Evolutionary conservation across 2,797 vertebrate species (phyloP).

Genomic region (Heteromormyrus szaboi): DNA sequence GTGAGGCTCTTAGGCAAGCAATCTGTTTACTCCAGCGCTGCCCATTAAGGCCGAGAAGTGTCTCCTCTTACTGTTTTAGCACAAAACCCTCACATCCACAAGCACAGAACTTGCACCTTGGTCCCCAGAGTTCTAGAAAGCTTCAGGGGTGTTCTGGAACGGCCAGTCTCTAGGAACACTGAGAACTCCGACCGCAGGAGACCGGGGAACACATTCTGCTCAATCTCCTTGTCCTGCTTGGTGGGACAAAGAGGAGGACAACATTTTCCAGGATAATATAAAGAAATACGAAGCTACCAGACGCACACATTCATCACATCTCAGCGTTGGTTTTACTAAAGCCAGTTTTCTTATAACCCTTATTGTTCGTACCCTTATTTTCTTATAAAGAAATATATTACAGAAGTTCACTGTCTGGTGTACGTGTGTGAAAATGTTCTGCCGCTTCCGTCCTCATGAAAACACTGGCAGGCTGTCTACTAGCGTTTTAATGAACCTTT

Average conservation of each 20-base stretch:
- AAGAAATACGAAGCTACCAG: constrained; percentile 23
- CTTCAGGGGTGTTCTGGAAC: constrained; percentile 3
- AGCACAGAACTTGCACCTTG: constrained; percentile 7
- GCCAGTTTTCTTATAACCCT: constrained; percentile 45
- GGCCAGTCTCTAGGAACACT: neutral
- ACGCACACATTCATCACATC: constrained; percentile 30
- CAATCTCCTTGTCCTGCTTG: neutral
- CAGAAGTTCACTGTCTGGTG: neutral
- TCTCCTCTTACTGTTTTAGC: neutral
- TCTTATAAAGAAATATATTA: constrained; percentile 60
- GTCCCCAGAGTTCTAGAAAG: neutral
- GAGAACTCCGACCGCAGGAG: neutral
- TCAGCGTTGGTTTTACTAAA: constrained; percentile 37
- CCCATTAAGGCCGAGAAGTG: neutral
- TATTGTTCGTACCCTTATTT: constrained; percentile 56
- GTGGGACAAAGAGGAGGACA: neutral
- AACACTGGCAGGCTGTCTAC: neutral
- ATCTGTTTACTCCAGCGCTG: neutral
- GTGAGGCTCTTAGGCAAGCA: neutral
- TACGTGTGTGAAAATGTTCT: constrained; percentile 4
- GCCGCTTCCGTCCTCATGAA: neutral
- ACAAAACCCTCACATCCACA: neutral
- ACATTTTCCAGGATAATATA: constrained; percentile 1
- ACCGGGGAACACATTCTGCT: neutral
- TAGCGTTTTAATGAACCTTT: neutral